Evolutionary conservation across 2,888 invertebrate genomes (phyloP).

Genomic region (Ceraclea dissimilis): DNA sequence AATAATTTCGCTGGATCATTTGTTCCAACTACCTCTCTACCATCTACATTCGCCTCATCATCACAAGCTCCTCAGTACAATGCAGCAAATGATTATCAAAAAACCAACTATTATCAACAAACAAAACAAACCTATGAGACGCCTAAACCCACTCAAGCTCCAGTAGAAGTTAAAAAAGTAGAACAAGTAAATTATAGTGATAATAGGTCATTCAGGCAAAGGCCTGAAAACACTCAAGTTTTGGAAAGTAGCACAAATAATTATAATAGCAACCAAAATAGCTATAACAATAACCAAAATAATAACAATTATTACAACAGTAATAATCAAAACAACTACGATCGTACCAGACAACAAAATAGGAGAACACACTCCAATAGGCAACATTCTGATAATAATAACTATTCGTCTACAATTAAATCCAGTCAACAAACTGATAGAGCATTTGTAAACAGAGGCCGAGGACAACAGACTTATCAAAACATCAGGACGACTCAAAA

Average conservation of each 20-base stretch:
- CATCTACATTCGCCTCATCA: no score
- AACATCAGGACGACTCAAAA: slow-evolving; percentile 28
- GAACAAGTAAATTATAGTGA: slow-evolving; percentile 26
- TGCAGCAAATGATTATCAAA: neutral
- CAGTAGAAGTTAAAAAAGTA: slow-evolving; percentile 25
- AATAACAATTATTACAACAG: slow-evolving; percentile 25
- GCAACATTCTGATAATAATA: slow-evolving; percentile 3
- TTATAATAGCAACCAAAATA: slow-evolving; percentile 23
- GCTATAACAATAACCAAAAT: slow-evolving; percentile 6
- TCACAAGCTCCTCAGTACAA: neutral
- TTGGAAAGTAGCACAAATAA: neutral
- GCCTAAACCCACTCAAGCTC: neutral
- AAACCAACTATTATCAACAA: neutral
- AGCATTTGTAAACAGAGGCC: slow-evolving; percentile 30
- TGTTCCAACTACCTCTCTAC: slow-evolving; percentile 31
- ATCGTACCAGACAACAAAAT: neutral
- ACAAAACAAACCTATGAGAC: neutral
- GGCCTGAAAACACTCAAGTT: slow-evolving; percentile 23
- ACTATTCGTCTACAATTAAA: slow-evolving; percentile 25
- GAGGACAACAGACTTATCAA: slow-evolving; percentile 28
- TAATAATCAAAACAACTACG: slow-evolving; percentile 25
- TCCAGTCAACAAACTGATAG: slow-evolving; percentile 24
- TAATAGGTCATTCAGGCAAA: slow-evolving; percentile 23
- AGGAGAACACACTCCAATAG: slow-evolving; percentile 3
- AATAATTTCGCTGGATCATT: slow-evolving; percentile 43